phyloP scores from a whole-genome alignment of 2,888 invertebrate genomes.

The Andrena fulva region DNA sequence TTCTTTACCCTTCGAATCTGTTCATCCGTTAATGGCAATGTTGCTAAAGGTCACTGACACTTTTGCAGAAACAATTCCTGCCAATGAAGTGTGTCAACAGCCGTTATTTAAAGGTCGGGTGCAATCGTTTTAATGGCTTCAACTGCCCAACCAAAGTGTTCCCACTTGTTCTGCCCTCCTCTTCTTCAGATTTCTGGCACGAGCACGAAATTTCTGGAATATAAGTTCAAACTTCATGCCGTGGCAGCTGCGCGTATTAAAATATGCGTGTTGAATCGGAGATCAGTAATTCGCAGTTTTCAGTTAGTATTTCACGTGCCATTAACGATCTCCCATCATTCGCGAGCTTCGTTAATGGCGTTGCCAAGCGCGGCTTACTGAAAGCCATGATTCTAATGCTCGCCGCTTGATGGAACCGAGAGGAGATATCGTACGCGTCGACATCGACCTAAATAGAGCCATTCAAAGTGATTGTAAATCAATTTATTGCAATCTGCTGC shows the following conservation, averaged over 20 bases:
- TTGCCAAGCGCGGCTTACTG: neutral
- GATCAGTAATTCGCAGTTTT: no score
- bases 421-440: conserved; percentile 22
- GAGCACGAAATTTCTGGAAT: neutral
- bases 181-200: neutral
- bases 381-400: conserved; percentile 31
- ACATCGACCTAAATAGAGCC: conserved; percentile 73
- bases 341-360: conserved; percentile 2
- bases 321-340: neutral
- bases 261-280: no score
- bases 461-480: conserved; percentile 76
- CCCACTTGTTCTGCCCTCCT: conserved; percentile 8
- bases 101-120: conserved; percentile 47
- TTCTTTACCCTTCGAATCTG: conserved; percentile 11
- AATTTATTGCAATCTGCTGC: conserved; percentile 74
- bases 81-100: conserved; percentile 55
- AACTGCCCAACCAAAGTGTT: conserved; percentile 22
- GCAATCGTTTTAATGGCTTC: conserved; percentile 36
- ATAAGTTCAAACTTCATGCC: neutral
- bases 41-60: conserved; percentile 45
- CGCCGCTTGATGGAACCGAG: conserved; percentile 10
- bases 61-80: conserved; percentile 47
- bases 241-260: no score
- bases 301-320: neutral
- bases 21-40: conserved; percentile 41